Conservation (phyloP, 2,888 invertebrate genomes). For the Meiosimyza platycephala region DNA sequence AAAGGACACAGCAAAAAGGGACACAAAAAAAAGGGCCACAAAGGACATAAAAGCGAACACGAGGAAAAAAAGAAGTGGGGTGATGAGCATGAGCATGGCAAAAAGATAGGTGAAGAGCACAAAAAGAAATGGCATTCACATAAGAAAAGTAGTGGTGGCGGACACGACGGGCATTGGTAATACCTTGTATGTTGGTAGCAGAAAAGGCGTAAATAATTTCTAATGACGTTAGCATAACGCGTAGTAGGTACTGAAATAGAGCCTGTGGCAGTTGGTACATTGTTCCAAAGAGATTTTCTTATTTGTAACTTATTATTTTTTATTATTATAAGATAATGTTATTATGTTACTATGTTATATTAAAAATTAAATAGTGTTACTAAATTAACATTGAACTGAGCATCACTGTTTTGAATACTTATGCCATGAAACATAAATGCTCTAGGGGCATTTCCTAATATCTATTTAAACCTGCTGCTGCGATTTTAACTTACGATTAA, state of each 20-base stretch:
- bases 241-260: too few species aligned
- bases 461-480: too few species aligned
- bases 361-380: too few species aligned
- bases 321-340: neutral
- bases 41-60: conserved; percentile 81
- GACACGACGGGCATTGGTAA: conserved; percentile 17
- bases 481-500: too few species aligned
- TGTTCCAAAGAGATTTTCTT: neutral
- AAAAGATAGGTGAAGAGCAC: conserved; percentile 83
- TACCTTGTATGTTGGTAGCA: neutral
- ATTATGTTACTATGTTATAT: too few species aligned
- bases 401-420: too few species aligned
- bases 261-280: neutral
- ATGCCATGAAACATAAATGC: too few species aligned
- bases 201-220: too few species aligned
- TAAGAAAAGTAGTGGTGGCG: conserved; percentile 68
- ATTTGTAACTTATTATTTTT: neutral
- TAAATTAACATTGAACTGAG: too few species aligned
- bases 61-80: conserved; percentile 83
- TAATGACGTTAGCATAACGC: too few species aligned
- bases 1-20: conserved; percentile 85
- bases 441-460: too few species aligned
- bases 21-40: conserved; percentile 81
- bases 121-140: conserved; percentile 80
- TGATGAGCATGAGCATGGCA: conserved; percentile 79